Evolutionary conservation across 1,140 invertebrate genomes (phyloP).

Genomic region (Trichomalopsis sarcophagae): DNA sequence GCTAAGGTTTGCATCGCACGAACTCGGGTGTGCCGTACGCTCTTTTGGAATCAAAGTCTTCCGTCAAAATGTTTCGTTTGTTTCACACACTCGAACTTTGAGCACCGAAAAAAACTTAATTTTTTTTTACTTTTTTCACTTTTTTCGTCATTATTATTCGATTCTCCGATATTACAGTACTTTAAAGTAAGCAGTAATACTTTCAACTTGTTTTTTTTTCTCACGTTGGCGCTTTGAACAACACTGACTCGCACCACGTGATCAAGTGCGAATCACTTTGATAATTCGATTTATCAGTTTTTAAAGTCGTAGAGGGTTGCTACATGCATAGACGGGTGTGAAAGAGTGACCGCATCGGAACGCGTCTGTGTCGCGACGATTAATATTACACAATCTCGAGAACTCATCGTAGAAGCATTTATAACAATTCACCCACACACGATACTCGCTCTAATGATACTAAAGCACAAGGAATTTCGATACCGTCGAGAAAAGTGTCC

Average conservation of each 20-base stretch:
- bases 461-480: not conserved
- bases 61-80: slow-evolving; percentile 37
- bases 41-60: slow-evolving; percentile 25
- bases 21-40: slow-evolving; percentile 27
- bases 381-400: not conserved
- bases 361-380: not conserved
- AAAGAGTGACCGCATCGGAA: not conserved
- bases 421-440: not conserved
- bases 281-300: slow-evolving; percentile 17
- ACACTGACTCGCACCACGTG: slow-evolving; percentile 27
- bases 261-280: slow-evolving; percentile 24
- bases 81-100: slow-evolving; percentile 48
- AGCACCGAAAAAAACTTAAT: slow-evolving; percentile 47
- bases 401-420: not conserved
- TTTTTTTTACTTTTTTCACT: slow-evolving; percentile 32
- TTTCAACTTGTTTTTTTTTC: slow-evolving; percentile 67
- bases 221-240: slow-evolving; percentile 25
- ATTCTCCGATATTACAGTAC: slow-evolving; percentile 61
- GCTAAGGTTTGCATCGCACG: slow-evolving; percentile 38
- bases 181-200: slow-evolving; percentile 70
- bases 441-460: not conserved
- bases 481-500: not conserved
- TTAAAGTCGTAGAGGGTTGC: not conserved
- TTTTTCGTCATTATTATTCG: slow-evolving; percentile 24
- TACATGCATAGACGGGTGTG: not conserved